phyloP scores from a whole-genome alignment of 2,797 vertebrate genomes.

The Acipenser oxyrinchus region DNA sequence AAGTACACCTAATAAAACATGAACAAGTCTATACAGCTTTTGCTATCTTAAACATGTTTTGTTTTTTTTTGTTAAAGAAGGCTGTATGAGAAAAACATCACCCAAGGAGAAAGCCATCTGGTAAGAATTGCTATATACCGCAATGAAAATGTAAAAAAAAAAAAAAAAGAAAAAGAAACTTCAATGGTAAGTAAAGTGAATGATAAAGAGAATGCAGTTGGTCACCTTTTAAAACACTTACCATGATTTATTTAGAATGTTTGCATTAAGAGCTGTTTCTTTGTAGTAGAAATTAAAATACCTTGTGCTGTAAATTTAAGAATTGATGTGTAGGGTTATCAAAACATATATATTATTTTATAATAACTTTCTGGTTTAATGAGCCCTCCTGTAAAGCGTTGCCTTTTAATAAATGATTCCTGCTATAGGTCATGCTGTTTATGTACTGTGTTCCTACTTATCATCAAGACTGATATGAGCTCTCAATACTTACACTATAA shows the following conservation, averaged over 20 bases:
- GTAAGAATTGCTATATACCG: too few relatives aligned
- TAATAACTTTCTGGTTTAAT: slow-evolving; percentile 49
- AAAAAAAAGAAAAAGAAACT: too few relatives aligned
- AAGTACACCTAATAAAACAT: too few relatives aligned
- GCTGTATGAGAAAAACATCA: too few relatives aligned
- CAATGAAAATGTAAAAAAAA: too few relatives aligned
- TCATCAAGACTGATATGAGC: slow-evolving; percentile 19
- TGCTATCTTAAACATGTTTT: too few relatives aligned
- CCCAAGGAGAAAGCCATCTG: too few relatives aligned
- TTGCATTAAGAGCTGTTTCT: slow-evolving; percentile 1
- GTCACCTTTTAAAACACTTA: too few relatives aligned
- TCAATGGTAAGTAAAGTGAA: too few relatives aligned
- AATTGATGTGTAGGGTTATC: slow-evolving; percentile 50
- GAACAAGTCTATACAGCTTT: too few relatives aligned
- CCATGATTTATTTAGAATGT: not conserved
- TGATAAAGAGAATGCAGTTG: too few relatives aligned
- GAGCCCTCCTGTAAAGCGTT: slow-evolving; percentile 52
- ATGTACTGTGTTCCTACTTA: slow-evolving; percentile 15
- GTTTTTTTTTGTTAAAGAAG: too few relatives aligned
- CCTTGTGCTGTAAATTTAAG: slow-evolving; percentile 11
- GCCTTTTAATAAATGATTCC: slow-evolving; percentile 45
- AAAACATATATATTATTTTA: slow-evolving; percentile 50
- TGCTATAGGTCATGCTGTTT: slow-evolving; percentile 40
- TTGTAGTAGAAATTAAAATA: slow-evolving; percentile 3
- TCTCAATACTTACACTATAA: slow-evolving; percentile 6